Percentiles rank a stretch among this genome's conserved stretches.
Evolutionary conservation across 2,888 invertebrate species (phyloP).

Genomic region (Oxyteleia sp.): DNA sequence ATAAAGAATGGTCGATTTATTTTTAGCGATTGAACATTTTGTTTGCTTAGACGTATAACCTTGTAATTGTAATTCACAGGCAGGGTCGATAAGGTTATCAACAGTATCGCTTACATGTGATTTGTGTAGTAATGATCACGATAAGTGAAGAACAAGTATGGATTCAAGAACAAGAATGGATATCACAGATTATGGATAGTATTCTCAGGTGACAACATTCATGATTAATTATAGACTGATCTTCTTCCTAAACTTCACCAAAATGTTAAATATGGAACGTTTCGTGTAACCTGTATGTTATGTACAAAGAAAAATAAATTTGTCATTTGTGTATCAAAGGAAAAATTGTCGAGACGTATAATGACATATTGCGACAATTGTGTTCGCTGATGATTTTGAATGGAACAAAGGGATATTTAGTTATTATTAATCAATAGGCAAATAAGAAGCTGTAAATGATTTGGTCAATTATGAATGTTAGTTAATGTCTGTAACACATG

Average conservation of each 20-base stretch:
- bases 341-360: not conserved
- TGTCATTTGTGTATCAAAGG: not conserved
- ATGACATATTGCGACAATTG: not conserved
- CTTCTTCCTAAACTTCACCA: not conserved
- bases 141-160: not conserved
- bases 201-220: not conserved
- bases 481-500: constrained; percentile 6
- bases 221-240: not conserved
- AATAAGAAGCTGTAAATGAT: not conserved
- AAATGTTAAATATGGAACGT: not conserved
- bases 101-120: not conserved
- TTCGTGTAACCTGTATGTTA: not conserved
- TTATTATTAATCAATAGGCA: not conserved
- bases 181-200: not conserved
- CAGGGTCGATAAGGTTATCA: not conserved
- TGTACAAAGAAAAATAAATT: not conserved
- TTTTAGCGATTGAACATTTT: not conserved
- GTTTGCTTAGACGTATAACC: not conserved
- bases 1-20: not conserved
- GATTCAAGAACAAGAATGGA: not conserved
- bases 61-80: not conserved
- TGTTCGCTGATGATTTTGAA: not conserved
- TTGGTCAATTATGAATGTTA: not conserved
- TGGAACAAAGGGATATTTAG: not conserved
- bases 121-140: not conserved